These are phyloP conservation scores for Rhagoletis pomonella DNA, from an alignment of 1,140 invertebrate genomes.

Conservation along the genomic window DNA sequence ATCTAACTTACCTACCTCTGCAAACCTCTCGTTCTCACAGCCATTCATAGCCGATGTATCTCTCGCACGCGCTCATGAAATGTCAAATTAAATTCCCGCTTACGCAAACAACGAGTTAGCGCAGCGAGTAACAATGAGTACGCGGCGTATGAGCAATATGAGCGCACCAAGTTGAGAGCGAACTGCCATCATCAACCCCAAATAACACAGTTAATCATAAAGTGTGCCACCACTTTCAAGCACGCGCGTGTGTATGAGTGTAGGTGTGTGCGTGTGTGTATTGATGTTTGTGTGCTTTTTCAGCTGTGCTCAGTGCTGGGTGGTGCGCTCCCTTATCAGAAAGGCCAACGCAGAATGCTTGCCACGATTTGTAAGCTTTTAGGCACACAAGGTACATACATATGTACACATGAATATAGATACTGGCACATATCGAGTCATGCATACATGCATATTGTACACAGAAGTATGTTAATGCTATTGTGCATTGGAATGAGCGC, in stretches of 20 bases:
- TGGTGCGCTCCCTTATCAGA: slow-evolving; percentile 15
- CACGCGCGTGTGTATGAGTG: neutral
- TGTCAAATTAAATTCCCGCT: too few relatives aligned
- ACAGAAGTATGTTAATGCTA: neutral
- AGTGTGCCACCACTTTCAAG: neutral
- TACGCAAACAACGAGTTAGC: neutral
- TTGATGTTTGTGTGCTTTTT: too few relatives aligned
- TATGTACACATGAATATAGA: neutral
- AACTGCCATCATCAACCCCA: neutral
- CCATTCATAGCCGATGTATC: neutral
- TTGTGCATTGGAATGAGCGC: neutral
- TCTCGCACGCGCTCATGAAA: neutral
- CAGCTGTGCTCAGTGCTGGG: too few relatives aligned
- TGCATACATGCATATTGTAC: neutral
- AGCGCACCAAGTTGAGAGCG: neutral
- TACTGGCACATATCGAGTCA: neutral
- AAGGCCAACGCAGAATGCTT: slow-evolving; percentile 3
- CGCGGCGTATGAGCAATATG: slow-evolving; percentile 15
- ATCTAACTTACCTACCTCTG: neutral
- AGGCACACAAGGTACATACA: neutral
- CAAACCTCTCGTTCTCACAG: neutral
- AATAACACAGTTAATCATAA: neutral
- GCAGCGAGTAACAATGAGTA: neutral
- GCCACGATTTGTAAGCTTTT: neutral
- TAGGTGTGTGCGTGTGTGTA: too few relatives aligned